Conservation (phyloP, 2,797 vertebrate genomes). For the Pseudotriccus pelzelni region DNA sequence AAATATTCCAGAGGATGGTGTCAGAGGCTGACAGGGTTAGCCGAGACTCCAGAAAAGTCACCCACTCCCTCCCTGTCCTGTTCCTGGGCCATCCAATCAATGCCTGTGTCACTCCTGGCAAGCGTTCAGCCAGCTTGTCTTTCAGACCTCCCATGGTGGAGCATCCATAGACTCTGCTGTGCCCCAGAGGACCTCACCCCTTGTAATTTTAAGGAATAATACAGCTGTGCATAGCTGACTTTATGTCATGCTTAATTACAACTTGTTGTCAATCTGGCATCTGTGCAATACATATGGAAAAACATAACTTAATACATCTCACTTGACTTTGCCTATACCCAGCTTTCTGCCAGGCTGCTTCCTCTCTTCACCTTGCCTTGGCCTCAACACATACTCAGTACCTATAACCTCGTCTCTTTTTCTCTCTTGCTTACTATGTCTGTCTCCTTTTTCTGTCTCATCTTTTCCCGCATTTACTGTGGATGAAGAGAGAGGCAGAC, state of each 20-base stretch:
- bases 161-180: background rate
- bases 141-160: background rate
- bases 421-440: background rate
- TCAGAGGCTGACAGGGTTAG: background rate
- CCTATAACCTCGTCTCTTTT: background rate
- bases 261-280: background rate
- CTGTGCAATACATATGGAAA: background rate
- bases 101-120: background rate
- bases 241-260: conserved; percentile 9
- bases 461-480: background rate
- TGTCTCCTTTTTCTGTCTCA: background rate
- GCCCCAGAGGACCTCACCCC: background rate
- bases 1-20: background rate
- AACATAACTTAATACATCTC: background rate
- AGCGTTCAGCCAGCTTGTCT: background rate
- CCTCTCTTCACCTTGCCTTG: background rate
- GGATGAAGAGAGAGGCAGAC: background rate
- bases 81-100: background rate
- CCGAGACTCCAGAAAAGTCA: background rate
- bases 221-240: conserved; percentile 18
- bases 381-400: background rate
- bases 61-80: background rate
- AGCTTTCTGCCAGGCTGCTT: background rate
- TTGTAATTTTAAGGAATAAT: conserved; percentile 45
- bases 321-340: background rate